Evolutionary conservation across 2,113 vertebrate genomes (phyloP).

Genomic region (Strix aluco): DNA sequence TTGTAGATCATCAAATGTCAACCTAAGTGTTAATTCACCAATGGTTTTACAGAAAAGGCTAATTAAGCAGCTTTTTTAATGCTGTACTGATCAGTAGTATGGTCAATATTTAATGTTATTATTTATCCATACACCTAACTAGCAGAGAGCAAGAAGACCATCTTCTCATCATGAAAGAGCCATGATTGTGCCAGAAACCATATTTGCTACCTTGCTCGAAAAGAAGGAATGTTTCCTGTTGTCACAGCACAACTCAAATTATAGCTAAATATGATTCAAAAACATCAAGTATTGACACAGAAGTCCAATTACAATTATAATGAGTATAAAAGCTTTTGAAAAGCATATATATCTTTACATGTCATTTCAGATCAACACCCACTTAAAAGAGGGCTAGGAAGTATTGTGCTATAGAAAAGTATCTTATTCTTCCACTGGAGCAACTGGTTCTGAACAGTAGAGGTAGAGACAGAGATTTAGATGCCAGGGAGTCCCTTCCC

Average conservation of each 20-base stretch:
- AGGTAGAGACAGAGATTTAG: fast-evolving
- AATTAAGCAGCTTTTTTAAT: background rate
- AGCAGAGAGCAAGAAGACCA: background rate
- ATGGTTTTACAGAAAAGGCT: background rate
- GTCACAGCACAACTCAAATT: background rate
- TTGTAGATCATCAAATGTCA: background rate
- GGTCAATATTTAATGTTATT: background rate
- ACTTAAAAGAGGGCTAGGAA: background rate
- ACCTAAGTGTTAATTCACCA: background rate
- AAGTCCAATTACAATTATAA: background rate
- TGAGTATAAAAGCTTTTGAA: background rate
- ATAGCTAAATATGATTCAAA: background rate
- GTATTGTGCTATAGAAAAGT: no score
- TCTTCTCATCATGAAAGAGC: fast-evolving
- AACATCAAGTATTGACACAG: background rate
- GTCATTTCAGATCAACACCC: background rate
- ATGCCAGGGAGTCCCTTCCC: background rate
- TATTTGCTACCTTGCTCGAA: background rate
- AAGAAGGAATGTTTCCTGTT: background rate
- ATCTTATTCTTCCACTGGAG: background rate
- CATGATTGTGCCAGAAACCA: fast-evolving
- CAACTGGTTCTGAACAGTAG: fast-evolving
- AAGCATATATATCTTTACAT: background rate
- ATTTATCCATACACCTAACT: background rate
- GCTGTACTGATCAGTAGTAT: background rate